These are phyloP conservation scores for Catotricha subobsoleta DNA, from an alignment of 2,888 invertebrate genomes.

Conservation along the genomic window DNA sequence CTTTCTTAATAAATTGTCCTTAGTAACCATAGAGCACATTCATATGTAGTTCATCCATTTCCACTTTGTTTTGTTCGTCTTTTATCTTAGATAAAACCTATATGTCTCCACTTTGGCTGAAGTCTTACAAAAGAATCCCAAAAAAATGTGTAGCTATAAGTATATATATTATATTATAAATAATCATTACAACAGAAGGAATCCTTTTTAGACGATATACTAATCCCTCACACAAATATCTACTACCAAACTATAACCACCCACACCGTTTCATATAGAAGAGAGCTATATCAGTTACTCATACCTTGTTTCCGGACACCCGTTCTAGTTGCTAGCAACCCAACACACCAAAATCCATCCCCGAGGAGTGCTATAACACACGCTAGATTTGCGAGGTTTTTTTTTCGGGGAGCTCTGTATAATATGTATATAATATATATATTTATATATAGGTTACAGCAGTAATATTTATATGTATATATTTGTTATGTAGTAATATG, in stretches of 20 bases:
- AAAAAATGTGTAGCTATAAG: not conserved
- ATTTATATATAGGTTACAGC: no score
- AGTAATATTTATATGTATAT: no score
- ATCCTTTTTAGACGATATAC: conserved; percentile 5
- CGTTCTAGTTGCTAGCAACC: no score
- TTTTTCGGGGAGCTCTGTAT: conserved; percentile 1
- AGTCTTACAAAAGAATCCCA: conserved; percentile 3
- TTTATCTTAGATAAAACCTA: not conserved
- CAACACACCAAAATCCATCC: not conserved
- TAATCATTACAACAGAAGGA: conserved; percentile 2
- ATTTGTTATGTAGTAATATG: no score
- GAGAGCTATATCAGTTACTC: no score
- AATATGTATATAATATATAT: no score
- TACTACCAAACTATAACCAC: not conserved
- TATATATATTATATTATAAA: not conserved
- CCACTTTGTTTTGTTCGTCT: not conserved
- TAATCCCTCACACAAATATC: conserved; percentile 1
- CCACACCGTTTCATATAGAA: not conserved
- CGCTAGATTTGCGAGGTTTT: conserved; percentile 1
- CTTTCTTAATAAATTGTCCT: no score
- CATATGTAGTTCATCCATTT: no score
- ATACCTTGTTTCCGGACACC: no score
- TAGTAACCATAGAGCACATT: no score
- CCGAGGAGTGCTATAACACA: not conserved
- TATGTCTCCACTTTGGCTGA: not conserved